phyloP scores from a whole-genome alignment of 2,797 vertebrate genomes.

The Triplophysa yarkandensis region DNA sequence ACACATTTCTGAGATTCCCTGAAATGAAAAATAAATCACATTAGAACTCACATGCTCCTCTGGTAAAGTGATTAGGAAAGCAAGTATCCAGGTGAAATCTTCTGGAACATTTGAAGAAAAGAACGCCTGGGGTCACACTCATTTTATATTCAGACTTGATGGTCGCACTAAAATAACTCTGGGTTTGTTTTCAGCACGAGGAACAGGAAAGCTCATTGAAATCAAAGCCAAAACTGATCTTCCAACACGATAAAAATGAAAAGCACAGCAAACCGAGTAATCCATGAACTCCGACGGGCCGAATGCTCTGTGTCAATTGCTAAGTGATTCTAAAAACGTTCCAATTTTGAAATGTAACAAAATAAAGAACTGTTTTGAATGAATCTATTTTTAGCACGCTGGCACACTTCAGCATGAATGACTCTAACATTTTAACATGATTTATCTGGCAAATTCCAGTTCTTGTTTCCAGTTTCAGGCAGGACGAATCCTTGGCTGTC shows the following conservation, averaged over 20 bases:
- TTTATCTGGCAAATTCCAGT: not conserved
- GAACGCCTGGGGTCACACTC: no score
- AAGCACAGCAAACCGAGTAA: not conserved
- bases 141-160: no score
- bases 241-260: not conserved
- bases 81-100: not conserved
- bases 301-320: not conserved
- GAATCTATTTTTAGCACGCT: not conserved
- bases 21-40: not conserved
- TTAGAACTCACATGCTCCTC: not conserved
- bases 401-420: not conserved
- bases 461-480: not conserved
- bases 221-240: not conserved
- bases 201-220: not conserved
- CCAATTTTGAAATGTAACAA: not conserved
- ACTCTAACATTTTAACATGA: conserved; percentile 9
- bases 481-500: conserved; percentile 31
- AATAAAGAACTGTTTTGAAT: conserved; percentile 1
- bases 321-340: not conserved
- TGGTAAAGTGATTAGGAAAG: not conserved
- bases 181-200: no score
- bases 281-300: not conserved
- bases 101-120: not conserved
- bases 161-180: no score
- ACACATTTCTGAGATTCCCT: not conserved